Evolutionary conservation across 2,113 vertebrate genomes (phyloP), one percentile per base, ranked within the genome.

Genomic region (Emydura subglobosa): DNA sequence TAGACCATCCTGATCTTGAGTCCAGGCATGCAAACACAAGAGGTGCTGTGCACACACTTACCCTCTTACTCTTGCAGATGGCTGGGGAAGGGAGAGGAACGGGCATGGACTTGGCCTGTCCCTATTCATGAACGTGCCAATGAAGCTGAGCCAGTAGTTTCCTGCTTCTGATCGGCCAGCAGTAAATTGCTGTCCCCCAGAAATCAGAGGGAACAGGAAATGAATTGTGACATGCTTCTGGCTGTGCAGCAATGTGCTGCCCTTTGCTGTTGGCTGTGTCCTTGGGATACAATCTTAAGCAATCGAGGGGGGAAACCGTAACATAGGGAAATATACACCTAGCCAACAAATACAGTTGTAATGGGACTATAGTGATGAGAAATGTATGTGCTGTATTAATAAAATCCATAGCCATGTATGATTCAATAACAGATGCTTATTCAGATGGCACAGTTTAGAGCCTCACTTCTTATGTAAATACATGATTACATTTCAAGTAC

Each of bases 371-470:
- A 4, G n/a, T 65, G 34, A 24, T 91, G 16, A 84, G 49, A 96
- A 93, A 55, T 31, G 10, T 68, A 53, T 0, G 1, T 92, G 19
- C 54, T 94, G 22, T 68, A 53, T 61, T 83, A 91, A 68, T 82
- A 85, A 87, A 2, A 21, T 3, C 0, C 5, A 95, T 84, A 91
- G 1, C 54, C 3, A 3, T 72, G 47, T 79, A 88, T 94, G 78
- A 83, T 82, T 86, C 44, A 51, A 93, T 89, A 91, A 53, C 84
- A 85, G 53, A 50, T 31, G n/a, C 82, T 81, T 88, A 87, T 16
- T 95, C 81, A 94, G 61, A 61, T 88, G 39, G 72, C 42, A 54
- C 39, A 42, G 96, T 95, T 95, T 91, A 53, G 80, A 85, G n/a
- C 68, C 49, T 94, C 22, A 82, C 31, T 27, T 57, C 21, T 89